These are phyloP conservation scores for Drosophila falleni DNA, from an alignment of 2,888 invertebrate species.

Conservation along the genomic window DNA sequence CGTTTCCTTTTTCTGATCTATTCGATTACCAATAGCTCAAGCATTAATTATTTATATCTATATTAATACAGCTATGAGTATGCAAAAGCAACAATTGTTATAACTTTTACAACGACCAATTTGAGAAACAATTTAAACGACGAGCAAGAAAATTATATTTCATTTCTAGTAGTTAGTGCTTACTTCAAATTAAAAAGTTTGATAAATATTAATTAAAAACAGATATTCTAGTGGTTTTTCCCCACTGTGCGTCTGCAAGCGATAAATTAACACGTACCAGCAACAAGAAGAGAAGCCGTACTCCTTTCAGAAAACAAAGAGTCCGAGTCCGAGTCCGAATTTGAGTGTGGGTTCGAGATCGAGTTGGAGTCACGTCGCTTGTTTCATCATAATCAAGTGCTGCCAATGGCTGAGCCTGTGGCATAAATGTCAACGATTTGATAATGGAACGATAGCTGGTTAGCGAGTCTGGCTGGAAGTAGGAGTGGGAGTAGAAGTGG, in stretches of 20 bases:
- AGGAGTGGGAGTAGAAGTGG: neutral
- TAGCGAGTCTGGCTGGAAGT: neutral
- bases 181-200: too few species aligned
- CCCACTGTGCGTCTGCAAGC: conserved; percentile 17
- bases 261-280: conserved; percentile 74
- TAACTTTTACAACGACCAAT: too few species aligned
- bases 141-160: too few species aligned
- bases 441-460: conserved; percentile 62
- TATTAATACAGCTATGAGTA: too few species aligned
- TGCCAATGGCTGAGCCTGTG: conserved; percentile 67
- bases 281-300: conserved; percentile 16
- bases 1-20: too few species aligned
- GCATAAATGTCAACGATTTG: conserved; percentile 80
- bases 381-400: conserved; percentile 75
- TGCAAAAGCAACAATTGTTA: too few species aligned
- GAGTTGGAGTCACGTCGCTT: conserved; percentile 61
- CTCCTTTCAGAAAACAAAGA: neutral
- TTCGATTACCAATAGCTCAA: too few species aligned
- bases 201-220: too few species aligned
- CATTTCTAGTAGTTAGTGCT: too few species aligned
- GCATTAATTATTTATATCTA: too few species aligned
- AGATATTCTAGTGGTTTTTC: too few species aligned
- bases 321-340: neutral
- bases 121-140: too few species aligned
- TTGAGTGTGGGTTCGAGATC: conserved; percentile 5